These are phyloP conservation scores for Neodiprion virginianus DNA, from an alignment of 1,140 invertebrate genomes.

Conservation along the genomic window DNA sequence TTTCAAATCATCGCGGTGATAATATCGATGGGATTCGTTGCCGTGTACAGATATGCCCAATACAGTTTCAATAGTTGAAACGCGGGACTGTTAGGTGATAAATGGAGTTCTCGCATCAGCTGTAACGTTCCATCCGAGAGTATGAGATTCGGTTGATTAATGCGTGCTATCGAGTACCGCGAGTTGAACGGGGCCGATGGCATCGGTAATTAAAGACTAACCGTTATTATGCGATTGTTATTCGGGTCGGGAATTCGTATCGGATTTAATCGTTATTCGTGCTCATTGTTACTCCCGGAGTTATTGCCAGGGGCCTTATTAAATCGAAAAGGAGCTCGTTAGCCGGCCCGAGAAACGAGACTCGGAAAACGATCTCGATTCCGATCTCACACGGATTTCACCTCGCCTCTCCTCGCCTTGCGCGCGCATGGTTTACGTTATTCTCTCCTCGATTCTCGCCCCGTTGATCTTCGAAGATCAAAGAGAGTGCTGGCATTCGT, in stretches of 20 bases:
- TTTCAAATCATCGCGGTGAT: too few relatives aligned
- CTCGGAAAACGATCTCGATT: not conserved
- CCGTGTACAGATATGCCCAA: too few relatives aligned
- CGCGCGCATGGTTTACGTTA: too few relatives aligned
- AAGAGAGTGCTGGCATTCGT: not conserved
- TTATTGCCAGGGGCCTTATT: not conserved
- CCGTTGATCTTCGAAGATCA: too few relatives aligned
- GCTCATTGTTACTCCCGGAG: not conserved
- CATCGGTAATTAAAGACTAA: constrained; percentile 33
- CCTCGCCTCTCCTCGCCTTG: too few relatives aligned
- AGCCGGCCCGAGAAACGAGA: not conserved
- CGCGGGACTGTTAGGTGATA: not conserved
- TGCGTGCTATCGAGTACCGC: not conserved
- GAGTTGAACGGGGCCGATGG: constrained; percentile 1
- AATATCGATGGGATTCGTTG: too few relatives aligned
- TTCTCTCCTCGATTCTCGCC: too few relatives aligned
- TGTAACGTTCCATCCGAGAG: not conserved
- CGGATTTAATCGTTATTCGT: not conserved
- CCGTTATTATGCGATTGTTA: constrained; percentile 22
- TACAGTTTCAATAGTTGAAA: not conserved
- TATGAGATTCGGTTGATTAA: not conserved
- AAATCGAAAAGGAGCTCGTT: not conserved
- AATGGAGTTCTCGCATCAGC: not conserved
- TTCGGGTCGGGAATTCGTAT: not conserved
- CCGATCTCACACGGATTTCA: too few relatives aligned